Percentiles rank a stretch among this genome's conserved stretches.
Evolutionary conservation across 2,888 invertebrate species (phyloP).

Genomic region (Timandra comae): DNA sequence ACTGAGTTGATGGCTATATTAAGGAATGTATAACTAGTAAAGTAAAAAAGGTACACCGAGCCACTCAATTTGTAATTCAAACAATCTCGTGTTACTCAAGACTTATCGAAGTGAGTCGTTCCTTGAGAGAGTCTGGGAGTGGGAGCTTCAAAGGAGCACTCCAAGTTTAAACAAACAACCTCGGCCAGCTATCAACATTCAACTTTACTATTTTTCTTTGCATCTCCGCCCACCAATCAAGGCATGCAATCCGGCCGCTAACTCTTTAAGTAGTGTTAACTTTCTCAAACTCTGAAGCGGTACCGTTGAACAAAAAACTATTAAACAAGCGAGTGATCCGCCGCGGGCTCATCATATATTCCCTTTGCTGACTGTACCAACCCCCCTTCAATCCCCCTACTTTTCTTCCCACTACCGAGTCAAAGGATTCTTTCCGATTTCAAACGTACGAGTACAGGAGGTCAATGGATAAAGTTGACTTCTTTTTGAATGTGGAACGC

Average conservation of each 20-base stretch:
- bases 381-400: slow-evolving; percentile 2
- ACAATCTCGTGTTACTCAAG: too few species aligned
- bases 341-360: slow-evolving; percentile 46
- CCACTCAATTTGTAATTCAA: too few species aligned
- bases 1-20: too few species aligned
- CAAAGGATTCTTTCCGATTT: slow-evolving; percentile 24
- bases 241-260: slow-evolving; percentile 1
- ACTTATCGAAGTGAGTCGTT: too few species aligned
- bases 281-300: slow-evolving; percentile 3
- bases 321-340: slow-evolving; percentile 17
- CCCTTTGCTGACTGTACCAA: slow-evolving; percentile 37
- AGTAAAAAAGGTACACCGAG: too few species aligned
- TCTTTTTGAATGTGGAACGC: neutral
- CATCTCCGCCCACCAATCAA: neutral
- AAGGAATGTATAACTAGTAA: too few species aligned
- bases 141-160: too few species aligned
- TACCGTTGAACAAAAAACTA: slow-evolving; percentile 12
- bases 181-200: neutral
- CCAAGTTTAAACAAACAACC: too few species aligned
- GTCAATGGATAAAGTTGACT: slow-evolving; percentile 4
- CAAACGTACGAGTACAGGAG: slow-evolving; percentile 1
- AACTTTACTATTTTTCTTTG: neutral
- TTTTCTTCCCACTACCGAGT: too few species aligned
- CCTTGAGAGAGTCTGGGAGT: too few species aligned
- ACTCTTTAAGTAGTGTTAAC: slow-evolving; percentile 5